Evolutionary conservation across 2,888 invertebrate species (phyloP).

Genomic region (Tipula helvola): DNA sequence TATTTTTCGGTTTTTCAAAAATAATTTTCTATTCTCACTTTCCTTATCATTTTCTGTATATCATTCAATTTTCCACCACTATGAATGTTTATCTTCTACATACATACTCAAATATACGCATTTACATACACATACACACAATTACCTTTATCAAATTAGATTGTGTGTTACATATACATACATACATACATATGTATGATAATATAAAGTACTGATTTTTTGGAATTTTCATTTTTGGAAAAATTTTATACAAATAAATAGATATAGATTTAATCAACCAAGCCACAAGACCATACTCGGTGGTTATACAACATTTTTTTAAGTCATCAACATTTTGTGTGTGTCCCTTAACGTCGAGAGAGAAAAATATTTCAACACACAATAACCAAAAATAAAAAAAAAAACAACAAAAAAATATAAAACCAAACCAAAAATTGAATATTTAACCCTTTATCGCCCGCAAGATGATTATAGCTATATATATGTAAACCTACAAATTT

Average conservation of each 20-base stretch:
- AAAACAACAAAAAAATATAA: background rate
- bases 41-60: background rate
- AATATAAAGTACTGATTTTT: background rate
- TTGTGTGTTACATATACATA: background rate
- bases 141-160: slow-evolving; percentile 4
- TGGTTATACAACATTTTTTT: slow-evolving; percentile 5
- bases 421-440: background rate
- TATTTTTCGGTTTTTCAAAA: background rate
- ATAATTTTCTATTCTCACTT: background rate
- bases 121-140: background rate
- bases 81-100: background rate
- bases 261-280: slow-evolving; percentile 10
- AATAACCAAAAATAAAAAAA: background rate
- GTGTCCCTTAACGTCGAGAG: background rate
- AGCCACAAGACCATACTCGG: slow-evolving; percentile 9
- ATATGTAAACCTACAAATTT: too few species aligned
- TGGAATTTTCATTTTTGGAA: background rate
- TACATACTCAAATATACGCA: background rate
- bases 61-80: slow-evolving; percentile 4
- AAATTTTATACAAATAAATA: background rate
- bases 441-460: background rate
- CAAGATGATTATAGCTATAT: background rate
- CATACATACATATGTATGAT: background rate
- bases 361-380: background rate
- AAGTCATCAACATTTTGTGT: slow-evolving; percentile 8